Evolutionary conservation across 2,888 invertebrate species (phyloP).

Genomic region (Meiosimyza platycephala): DNA sequence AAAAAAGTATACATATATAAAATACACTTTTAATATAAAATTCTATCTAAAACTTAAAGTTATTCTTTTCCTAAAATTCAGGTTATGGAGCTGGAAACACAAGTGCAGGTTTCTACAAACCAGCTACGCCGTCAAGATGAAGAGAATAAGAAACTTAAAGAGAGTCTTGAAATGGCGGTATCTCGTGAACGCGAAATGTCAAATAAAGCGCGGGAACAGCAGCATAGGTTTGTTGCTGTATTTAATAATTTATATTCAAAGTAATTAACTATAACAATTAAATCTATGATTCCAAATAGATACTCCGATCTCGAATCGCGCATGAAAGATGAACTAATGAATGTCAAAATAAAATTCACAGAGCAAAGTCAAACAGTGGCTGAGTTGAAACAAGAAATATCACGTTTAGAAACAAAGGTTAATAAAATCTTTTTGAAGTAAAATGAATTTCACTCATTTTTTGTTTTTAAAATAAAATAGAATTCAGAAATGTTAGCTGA

Average conservation of each 20-base stretch:
- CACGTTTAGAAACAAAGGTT: constrained; percentile 91
- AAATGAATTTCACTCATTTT: not conserved
- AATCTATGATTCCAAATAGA: constrained; percentile 46
- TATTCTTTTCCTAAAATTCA: constrained; percentile 50
- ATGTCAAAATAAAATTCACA: constrained; percentile 92
- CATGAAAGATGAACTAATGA: constrained; percentile 90
- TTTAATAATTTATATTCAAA: not conserved
- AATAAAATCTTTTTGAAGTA: not conserved
- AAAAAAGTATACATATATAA: too few relatives aligned
- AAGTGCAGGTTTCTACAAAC: constrained; percentile 90
- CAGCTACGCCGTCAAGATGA: constrained; percentile 93
- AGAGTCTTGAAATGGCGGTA: constrained; percentile 80
- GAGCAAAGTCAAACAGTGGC: constrained; percentile 95
- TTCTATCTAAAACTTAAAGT: too few relatives aligned
- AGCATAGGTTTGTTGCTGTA: constrained; percentile 73
- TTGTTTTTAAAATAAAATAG: constrained; percentile 68
- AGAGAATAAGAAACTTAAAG: constrained; percentile 85
- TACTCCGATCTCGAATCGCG: constrained; percentile 68
- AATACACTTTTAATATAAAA: too few relatives aligned
- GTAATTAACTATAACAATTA: not conserved
- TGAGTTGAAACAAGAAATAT: constrained; percentile 92
- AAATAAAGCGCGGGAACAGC: constrained; percentile 83
- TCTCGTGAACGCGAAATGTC: constrained; percentile 81
- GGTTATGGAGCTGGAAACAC: constrained; percentile 97
- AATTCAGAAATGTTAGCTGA: constrained; percentile 95